Evolutionary conservation across 35 echinoderm and acorn worm genomes (phyloP), one percentile per base, ranked within the genome.

Genomic region (Heliocidaris erythrogramma): DNA sequence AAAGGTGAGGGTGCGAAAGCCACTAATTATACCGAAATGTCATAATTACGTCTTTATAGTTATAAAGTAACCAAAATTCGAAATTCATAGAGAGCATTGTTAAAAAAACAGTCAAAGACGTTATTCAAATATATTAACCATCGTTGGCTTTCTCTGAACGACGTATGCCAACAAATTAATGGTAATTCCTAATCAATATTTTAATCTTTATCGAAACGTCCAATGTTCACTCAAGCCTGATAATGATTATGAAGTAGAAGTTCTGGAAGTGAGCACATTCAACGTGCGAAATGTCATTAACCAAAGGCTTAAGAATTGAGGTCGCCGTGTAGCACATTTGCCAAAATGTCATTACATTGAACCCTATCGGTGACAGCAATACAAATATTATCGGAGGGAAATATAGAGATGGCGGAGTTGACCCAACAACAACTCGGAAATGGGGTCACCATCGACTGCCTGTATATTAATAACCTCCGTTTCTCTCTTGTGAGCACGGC

Each of bases 321-420:
- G 18, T 27, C 27, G n/a, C 65, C 65, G 6, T 78, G 65, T 78
- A 78, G 17, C 65, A 13, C 52, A 56, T 56, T 56, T 14, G 35
- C 52, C 52, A n/a, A 78, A 78, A 78, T 78, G 65, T 78, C 14
- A 78, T 78, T 78, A 78, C 21, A 21, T n/a, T 78, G 65, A 78
- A 78, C 21, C 65, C 65, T 78, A 78, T 78, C 65, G 5, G 21
- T 78, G 65, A 78, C 65, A 78, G 65, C 65, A 78, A 78, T 78
- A n/a, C 65, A 78, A 78, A 78, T 78, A 78, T 78, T 78, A 78
- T 78, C 65, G 65, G 65, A n/a, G 65, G n/a, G 65, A 78, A 78
- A 78, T 78, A 78, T 27, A 78, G 65, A 78, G 65, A 78, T 78
- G 65, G 65, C 65, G 65, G 27, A 78, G 65, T 78, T 78, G 65